Evolutionary conservation across 2,113 vertebrate genomes (phyloP), one percentile per base, ranked within the genome.

Genomic region (Etheostoma cragini): DNA sequence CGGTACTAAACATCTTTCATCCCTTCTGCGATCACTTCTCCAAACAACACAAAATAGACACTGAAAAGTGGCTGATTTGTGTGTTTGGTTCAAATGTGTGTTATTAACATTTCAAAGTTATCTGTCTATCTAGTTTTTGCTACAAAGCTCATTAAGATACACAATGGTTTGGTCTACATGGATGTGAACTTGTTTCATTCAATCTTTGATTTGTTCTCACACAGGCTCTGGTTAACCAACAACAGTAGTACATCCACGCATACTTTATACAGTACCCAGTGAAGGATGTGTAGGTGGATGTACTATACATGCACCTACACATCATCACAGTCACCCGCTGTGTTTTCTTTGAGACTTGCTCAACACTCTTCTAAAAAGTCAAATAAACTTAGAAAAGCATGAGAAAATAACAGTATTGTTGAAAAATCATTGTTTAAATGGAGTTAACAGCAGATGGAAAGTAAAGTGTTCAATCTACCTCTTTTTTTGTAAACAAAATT

Each of bases 401-500:
- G 30, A 45, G 8, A 22, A 33, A 35, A 7, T 24, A 11, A 50
- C 38, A 50, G n/a, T 6, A 10, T 21, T 69, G 1, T 60, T 22
- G 26, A 50, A 38, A 19, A n/a, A 49, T 65, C n/a, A 50, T 11
- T 8, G 10, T 62, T 56, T 24, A 57, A 76, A 82, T n/a, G n/a
- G 7, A 33, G 15, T 50, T 50, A 47, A 33, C 2, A 21, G 56
- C 61, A 21, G 49, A 53, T n/a, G 45, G 72, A 22, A 42, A 50
- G 15, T 6, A 24, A 11, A 24, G 15, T 4, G 10, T 47, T 38
- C 19, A 19, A 73, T 57, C 26, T 46, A 52, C n/a, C 24, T 50
- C 22, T 26, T 21, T 3, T 38, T 26, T 74, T 26, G 24, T 73
- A 64, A 81, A 80, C 63, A 69, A 19, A 72, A 75, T 50, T 17